These are phyloP conservation scores for Ctenopoma kingsleyae DNA, from an alignment of 2,797 vertebrate genomes.

Conservation along the genomic window DNA sequence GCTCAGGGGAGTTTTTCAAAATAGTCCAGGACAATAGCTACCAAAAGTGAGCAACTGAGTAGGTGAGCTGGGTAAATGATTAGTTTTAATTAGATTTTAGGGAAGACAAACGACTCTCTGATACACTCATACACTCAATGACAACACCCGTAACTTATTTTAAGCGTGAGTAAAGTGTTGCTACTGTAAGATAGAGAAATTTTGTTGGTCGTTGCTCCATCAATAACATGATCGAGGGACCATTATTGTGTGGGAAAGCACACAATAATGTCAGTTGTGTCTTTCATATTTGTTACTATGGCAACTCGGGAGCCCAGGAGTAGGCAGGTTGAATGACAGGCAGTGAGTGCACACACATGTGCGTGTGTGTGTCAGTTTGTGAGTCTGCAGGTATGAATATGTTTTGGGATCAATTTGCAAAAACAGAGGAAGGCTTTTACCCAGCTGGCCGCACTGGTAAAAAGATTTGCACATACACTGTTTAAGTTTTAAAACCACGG, in stretches of 20 bases:
- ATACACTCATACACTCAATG: not conserved
- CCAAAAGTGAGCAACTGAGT: not conserved
- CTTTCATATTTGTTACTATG: conserved; percentile 48
- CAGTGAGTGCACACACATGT: conserved; percentile 25
- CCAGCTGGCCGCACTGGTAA: conserved; percentile 35
- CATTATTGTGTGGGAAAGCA: not conserved
- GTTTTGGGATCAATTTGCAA: conserved; percentile 48
- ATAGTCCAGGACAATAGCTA: not conserved
- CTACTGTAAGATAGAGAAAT: conserved; percentile 22
- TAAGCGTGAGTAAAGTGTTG: conserved; percentile 18
- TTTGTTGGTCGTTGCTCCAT: not conserved
- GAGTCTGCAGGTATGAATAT: conserved; percentile 29
- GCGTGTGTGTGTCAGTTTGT: not conserved
- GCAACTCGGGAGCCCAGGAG: conserved; percentile 51
- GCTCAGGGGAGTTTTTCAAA: not conserved
- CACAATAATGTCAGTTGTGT: conserved; percentile 10
- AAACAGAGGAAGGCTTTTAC: conserved; percentile 51
- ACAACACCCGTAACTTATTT: not conserved
- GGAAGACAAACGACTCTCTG: not conserved
- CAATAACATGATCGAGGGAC: conserved; percentile 12
- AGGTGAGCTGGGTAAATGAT: conserved; percentile 5
- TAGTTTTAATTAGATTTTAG: conserved; percentile 7
- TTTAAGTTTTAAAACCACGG: conserved; percentile 50
- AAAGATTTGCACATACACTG: conserved; percentile 51
- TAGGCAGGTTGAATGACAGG: conserved; percentile 53